A percentile compares a stretch with the other conserved stretches of the same genome.
phyloP scores from a whole-genome alignment of 30 jellyfish, hydroid and myxozoan genomes.

The Aurelia sp. region DNA sequence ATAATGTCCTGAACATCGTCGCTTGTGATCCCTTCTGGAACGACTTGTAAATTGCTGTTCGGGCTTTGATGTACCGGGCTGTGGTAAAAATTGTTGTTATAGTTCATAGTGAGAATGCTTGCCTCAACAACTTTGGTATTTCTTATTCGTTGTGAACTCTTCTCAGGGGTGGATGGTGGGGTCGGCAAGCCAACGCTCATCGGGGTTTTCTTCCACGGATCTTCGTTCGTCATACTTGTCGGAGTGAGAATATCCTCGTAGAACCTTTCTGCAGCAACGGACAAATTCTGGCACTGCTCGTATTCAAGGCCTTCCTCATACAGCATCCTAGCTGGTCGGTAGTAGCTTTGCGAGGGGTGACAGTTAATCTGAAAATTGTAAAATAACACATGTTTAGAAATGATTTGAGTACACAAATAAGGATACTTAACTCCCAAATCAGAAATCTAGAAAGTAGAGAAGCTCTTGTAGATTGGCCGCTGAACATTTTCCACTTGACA shows the following conservation, averaged over 20 bases:
- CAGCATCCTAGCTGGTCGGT: conserved; percentile 56
- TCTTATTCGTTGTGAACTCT: conserved; percentile 42
- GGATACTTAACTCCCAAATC: background rate
- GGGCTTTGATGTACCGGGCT: conserved; percentile 68
- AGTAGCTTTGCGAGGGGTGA: conserved; percentile 10
- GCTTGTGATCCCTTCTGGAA: conserved; percentile 80
- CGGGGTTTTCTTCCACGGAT: conserved; percentile 62
- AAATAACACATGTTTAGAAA: conserved; percentile 35
- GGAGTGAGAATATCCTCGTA: conserved; percentile 73
- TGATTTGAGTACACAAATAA: background rate
- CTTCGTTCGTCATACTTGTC: conserved; percentile 58
- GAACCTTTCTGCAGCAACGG: conserved; percentile 60
- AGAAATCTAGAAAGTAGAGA: background rate
- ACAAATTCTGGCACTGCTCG: conserved; percentile 61
- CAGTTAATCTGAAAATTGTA: conserved; percentile 19
- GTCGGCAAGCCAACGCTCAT: conserved; percentile 71
- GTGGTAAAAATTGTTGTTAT: conserved; percentile 12
- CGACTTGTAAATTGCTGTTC: conserved; percentile 77
- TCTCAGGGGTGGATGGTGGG: conserved; percentile 90
- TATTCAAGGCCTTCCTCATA: conserved; percentile 62
- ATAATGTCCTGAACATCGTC: conserved; percentile 81
- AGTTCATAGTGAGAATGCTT: conserved; percentile 19
- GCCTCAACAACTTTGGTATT: conserved; percentile 49
- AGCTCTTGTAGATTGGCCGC: background rate
- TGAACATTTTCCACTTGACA: background rate